phyloP scores from a whole-genome alignment of 2,797 vertebrate genomes.

The Anomalospiza imberbis region DNA sequence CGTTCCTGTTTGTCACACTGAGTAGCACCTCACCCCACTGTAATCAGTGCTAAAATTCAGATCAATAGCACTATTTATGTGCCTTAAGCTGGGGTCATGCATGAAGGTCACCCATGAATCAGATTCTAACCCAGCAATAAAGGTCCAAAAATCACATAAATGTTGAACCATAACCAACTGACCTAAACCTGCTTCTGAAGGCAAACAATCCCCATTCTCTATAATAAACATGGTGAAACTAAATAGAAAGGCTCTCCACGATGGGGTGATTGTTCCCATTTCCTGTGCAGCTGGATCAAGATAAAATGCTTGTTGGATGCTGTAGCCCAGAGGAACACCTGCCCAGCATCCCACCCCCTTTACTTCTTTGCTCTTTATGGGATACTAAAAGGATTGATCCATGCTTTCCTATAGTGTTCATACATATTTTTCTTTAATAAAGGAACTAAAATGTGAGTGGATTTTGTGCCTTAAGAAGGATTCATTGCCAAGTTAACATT shows the following conservation, averaged over 20 bases:
- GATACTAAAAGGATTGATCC: not conserved
- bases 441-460: not conserved
- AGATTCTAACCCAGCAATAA: not conserved
- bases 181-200: not conserved
- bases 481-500: not conserved
- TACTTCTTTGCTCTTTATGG: not conserved
- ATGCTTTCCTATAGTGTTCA: not conserved
- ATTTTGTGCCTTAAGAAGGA: not conserved
- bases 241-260: not conserved
- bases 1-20: not conserved
- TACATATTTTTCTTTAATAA: not conserved
- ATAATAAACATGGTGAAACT: not conserved
- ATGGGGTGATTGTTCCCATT: not conserved
- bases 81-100: not conserved
- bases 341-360: not conserved
- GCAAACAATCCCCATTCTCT: not conserved
- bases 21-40: not conserved
- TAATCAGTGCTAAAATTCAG: not conserved
- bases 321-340: not conserved
- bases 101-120: not conserved
- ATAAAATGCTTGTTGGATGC: not conserved
- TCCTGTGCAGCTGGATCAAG: not conserved
- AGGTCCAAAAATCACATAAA: not conserved
- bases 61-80: not conserved
- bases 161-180: not conserved